Base-by-base conservation (phyloP, 1,140 invertebrate species). In the Aporrectodea caliginosa region DNA sequence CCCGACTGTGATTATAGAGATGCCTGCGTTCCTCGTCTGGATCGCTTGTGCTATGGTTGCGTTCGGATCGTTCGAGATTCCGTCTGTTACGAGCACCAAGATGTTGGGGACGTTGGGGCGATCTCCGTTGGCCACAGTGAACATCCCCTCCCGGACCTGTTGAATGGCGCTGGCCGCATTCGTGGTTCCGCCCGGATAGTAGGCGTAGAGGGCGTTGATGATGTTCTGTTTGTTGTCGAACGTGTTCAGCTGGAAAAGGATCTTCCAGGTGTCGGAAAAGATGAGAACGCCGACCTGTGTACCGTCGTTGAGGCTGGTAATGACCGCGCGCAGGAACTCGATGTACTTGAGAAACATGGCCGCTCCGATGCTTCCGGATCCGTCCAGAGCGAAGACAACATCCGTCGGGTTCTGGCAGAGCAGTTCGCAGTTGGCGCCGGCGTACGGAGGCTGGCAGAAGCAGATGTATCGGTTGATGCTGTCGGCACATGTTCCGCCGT, bases 161-260 rank as follows among this genome's bases (percentile, higher is more conserved):
- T 72, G n/a, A 22, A 80, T 77, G 14, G 79, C 79, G 14, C 27
- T 31, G 2, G 75, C 75, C 33, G 79, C 77, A 69, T 80, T 77
- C 0, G 79, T 80, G 30, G 79, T 35, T 27, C 79, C 79, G 30
- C 35, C 79, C 0, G 30, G 33, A 68, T 78, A 80, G 32, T 72
- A 77, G 31, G 75, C 34, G 0, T 80, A 81, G 30, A 87, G 84
- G 27, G 83, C 83, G 1, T 79, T 68, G 33, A 83, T 69, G 2
- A 86, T 76, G 1, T 80, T 78, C 1, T 31, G 27, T 77, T 85
- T 84, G 78, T 84, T 82, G 22, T 33, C 69, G 78, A 81, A 84
- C 29, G 82, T 84, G 77, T 86, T 85, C 34, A 88, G 80, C 78
- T 86, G 83, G 81, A 88, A 87, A 76, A 84, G 75, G 1, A 83